phyloP scores from a whole-genome alignment of 2,113 vertebrate genomes.

The Toxostoma redivivum region DNA sequence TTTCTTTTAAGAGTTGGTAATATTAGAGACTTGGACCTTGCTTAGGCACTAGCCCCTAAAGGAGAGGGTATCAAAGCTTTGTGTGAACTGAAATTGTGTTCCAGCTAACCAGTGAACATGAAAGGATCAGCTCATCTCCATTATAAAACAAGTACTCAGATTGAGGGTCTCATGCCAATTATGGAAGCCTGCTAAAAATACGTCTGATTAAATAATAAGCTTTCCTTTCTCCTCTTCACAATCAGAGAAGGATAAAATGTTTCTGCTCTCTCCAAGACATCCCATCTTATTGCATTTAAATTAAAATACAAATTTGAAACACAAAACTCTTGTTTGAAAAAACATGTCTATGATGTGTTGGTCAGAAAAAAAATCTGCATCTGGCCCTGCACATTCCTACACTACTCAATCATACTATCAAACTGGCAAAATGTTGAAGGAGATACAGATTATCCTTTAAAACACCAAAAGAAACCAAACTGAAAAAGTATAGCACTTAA shows the following conservation, averaged over 20 bases:
- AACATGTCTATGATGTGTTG: neutral
- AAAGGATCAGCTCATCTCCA: constrained; percentile 17
- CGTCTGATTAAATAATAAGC: neutral
- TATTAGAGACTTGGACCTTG: neutral
- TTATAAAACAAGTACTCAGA: neutral
- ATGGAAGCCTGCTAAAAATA: constrained; percentile 26
- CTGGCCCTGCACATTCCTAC: neutral
- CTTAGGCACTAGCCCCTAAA: neutral
- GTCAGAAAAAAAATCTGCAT: neutral
- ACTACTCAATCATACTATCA: neutral
- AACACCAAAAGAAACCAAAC: neutral
- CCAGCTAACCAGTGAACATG: neutral
- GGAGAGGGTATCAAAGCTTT: neutral
- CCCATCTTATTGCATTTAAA: neutral
- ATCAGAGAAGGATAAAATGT: constrained; percentile 11
- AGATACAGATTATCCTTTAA: neutral
- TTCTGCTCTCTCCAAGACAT: neutral
- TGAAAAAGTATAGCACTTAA: neutral
- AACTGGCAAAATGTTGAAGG: neutral
- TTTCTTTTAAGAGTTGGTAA: neutral
- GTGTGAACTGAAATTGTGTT: neutral
- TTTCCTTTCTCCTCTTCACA: neutral
- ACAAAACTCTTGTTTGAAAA: neutral
- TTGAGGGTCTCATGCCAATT: constrained; percentile 14
- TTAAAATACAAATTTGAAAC: neutral